These are phyloP conservation scores for Lithophane ornitopus DNA, from an alignment of 2,888 invertebrate genomes.

Conservation along the genomic window DNA sequence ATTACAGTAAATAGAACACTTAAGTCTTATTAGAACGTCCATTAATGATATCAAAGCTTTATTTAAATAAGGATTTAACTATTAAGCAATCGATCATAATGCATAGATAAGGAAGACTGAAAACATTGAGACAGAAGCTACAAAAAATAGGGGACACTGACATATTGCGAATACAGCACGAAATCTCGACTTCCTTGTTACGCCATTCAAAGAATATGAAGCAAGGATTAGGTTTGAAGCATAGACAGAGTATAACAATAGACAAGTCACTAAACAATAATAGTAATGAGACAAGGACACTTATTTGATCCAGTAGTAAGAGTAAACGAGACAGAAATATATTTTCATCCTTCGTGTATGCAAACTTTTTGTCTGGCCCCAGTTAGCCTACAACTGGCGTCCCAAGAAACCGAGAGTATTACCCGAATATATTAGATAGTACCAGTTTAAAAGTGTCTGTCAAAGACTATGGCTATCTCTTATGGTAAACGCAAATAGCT, in stretches of 20 bases:
- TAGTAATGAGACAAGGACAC: not conserved
- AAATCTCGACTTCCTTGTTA: slow-evolving; percentile 48
- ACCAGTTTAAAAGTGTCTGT: not conserved
- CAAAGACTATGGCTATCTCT: not conserved
- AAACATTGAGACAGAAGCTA: slow-evolving; percentile 31
- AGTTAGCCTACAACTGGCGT: not conserved
- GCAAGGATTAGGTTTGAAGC: slow-evolving; percentile 44
- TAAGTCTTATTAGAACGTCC: not conserved
- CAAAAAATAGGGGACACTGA: slow-evolving; percentile 28
- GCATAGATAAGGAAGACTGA: slow-evolving; percentile 1
- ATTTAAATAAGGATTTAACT: slow-evolving; percentile 26
- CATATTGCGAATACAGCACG: not conserved
- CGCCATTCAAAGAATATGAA: slow-evolving; percentile 33
- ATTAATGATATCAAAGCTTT: not conserved
- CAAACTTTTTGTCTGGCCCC: not conserved
- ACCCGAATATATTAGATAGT: not conserved
- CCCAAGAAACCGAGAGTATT: not conserved
- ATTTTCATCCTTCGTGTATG: not conserved
- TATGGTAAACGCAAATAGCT: not conserved
- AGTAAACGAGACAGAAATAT: not conserved
- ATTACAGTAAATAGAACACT: slow-evolving; percentile 5
- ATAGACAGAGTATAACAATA: not conserved
- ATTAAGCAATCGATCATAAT: slow-evolving; percentile 22
- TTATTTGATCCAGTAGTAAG: not conserved
- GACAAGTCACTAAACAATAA: not conserved